These are phyloP conservation scores for Amblyornis subalaris DNA, from an alignment of 2,113 vertebrate genomes.

Conservation along the genomic window DNA sequence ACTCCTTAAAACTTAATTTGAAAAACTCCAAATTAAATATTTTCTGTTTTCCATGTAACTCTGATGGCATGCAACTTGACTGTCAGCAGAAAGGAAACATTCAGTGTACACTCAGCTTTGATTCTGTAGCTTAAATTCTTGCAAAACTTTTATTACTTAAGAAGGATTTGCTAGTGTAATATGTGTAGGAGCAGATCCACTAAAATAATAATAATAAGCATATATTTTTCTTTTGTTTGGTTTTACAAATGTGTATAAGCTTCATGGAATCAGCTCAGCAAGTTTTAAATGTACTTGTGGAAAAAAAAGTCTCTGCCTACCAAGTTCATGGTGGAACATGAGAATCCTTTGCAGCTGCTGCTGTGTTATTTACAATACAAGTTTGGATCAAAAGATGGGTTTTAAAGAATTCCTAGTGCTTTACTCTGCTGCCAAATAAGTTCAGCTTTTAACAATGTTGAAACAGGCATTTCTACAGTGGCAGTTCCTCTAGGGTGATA, in stretches of 20 bases:
- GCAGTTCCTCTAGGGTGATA: slow-evolving; percentile 60
- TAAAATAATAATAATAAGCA: background rate
- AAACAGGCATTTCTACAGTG: slow-evolving; percentile 57
- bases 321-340: background rate
- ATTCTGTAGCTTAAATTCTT: background rate
- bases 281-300: background rate
- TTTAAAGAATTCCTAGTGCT: slow-evolving; percentile 56
- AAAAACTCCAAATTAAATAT: background rate
- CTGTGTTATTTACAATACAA: slow-evolving; percentile 51
- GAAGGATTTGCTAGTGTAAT: background rate
- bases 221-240: background rate
- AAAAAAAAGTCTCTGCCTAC: background rate
- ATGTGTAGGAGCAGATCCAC: background rate
- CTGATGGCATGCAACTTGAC: background rate
- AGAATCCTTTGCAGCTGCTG: slow-evolving; percentile 42
- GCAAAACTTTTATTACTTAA: background rate
- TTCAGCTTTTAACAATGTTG: slow-evolving; percentile 53
- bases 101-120: background rate
- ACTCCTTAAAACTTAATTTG: background rate
- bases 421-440: slow-evolving; percentile 52
- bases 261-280: background rate
- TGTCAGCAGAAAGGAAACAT: background rate
- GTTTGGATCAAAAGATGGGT: slow-evolving; percentile 55
- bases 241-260: background rate
- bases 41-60: background rate